Conservation (phyloP, 2,113 vertebrate genomes). For the Oophaga pumilio region DNA sequence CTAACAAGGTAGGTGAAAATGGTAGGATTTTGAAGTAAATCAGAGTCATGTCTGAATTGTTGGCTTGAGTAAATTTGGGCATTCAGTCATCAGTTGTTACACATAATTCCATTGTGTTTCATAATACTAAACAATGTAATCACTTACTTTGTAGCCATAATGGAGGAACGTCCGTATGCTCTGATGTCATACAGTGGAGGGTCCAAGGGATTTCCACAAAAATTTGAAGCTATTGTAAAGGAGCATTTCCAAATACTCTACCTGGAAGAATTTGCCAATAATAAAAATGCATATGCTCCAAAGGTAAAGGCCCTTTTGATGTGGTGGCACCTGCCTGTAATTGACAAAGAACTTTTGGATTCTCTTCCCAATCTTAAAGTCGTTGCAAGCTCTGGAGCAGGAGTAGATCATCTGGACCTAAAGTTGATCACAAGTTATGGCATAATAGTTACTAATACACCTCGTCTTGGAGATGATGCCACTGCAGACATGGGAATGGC, state of each 20-base stretch:
- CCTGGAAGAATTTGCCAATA: slow-evolving; percentile 69
- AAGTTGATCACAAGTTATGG: slow-evolving; percentile 72
- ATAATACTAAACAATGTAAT: neutral
- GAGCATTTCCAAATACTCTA: slow-evolving; percentile 73
- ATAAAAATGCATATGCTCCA: slow-evolving; percentile 64
- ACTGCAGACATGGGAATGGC: slow-evolving; percentile 81
- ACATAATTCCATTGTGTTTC: neutral
- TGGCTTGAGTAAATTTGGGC: too few relatives aligned
- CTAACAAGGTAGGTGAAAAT: too few relatives aligned
- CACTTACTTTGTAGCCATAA: slow-evolving; percentile 56
- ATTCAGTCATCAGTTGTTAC: neutral
- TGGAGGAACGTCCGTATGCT: slow-evolving; percentile 67
- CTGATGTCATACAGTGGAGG: slow-evolving; percentile 67
- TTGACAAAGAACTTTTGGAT: slow-evolving; percentile 69
- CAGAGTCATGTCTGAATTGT: too few relatives aligned
- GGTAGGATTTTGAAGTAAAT: too few relatives aligned
- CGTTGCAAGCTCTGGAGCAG: slow-evolving; percentile 74
- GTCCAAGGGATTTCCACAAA: slow-evolving; percentile 61
- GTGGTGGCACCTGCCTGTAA: slow-evolving; percentile 61
- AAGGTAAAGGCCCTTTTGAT: slow-evolving; percentile 73
- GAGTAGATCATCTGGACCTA: slow-evolving; percentile 80
- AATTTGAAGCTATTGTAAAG: slow-evolving; percentile 66
- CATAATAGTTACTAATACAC: slow-evolving; percentile 78
- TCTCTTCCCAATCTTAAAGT: slow-evolving; percentile 76
- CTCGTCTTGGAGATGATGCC: slow-evolving; percentile 68